These are phyloP conservation scores for Podiceps cristatus DNA, from an alignment of 2,113 vertebrate genomes.

Conservation along the genomic window DNA sequence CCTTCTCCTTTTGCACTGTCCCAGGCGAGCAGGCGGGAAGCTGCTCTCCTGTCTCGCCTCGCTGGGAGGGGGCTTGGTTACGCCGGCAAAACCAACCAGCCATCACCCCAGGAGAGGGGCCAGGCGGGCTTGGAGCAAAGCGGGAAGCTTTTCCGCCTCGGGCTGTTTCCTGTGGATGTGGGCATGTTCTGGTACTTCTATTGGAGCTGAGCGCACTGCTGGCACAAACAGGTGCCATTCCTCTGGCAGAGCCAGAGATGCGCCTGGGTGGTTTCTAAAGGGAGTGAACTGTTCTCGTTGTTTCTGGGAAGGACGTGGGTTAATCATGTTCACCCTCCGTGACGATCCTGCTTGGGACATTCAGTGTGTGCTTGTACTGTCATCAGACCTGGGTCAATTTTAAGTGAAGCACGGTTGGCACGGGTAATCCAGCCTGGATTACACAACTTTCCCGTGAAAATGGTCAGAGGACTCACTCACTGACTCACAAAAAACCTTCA, in stretches of 20 bases:
- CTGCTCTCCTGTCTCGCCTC: background rate
- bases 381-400: background rate
- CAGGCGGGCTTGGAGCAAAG: fast-evolving
- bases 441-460: background rate
- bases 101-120: background rate
- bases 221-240: constrained; percentile 40
- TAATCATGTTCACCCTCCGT: background rate
- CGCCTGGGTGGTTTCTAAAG: background rate
- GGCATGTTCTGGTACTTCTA: background rate
- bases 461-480: background rate
- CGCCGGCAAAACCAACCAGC: background rate
- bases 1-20: background rate
- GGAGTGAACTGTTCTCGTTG: background rate
- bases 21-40: background rate
- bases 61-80: background rate
- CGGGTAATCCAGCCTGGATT: background rate
- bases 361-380: background rate
- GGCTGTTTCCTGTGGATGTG: background rate
- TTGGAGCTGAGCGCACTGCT: background rate
- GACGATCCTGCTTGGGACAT: background rate
- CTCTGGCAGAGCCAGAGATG: background rate
- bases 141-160: background rate
- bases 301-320: background rate
- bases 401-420: background rate
- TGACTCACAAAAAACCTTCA: background rate